Base-by-base conservation (phyloP, 2,113 vertebrate species). In the Campylomormyrus tamandua region DNA sequence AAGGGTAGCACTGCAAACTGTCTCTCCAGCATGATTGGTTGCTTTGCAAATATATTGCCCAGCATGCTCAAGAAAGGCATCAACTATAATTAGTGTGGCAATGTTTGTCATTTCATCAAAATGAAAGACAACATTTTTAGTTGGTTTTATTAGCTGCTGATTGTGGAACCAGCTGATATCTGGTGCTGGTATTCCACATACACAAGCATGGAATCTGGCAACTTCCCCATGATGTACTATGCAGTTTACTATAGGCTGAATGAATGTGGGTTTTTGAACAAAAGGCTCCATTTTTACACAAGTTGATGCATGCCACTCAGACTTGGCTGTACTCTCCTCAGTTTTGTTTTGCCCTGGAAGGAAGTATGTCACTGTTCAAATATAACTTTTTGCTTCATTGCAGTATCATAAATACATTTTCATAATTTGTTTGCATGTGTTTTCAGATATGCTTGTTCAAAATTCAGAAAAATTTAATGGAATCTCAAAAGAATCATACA, bases 31-130 rank as follows among this genome's bases (percentile, higher is more conserved):
- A 88, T 91, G 95, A 94, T 97, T 98, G 94, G 93, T 93, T 84
- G 98, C 97, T 94, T 95, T 97, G 95, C 96, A 99, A 95, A 94
- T 95, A 95, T 99, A 99, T 90, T 96, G 95, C 87, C 98, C 98
- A 88, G 96, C 97, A 93, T 99, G 97, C 94, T 98, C 96, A 93
- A 94, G 92, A 92, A 97, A 99, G 92, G 97, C 96, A 91, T 98
- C 98, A 87, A 99, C 98, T 94, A 98, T 96, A 93, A 99, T 97
- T 94, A 99, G 95, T 90, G 96, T 96, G 94, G 97, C 98, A 91
- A 95, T 96, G 95, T 95, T 96, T 90, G 97, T 96, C 92, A 95
- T 95, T 93, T 97, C 97, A 93, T 99, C 98, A 93, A 97, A 99
- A 93, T 96, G 95, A 95, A 97, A 96, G 93, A 96, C 95, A 95